phyloP scores from a whole-genome alignment of 2,113 vertebrate species.

The Psophia crepitans region DNA sequence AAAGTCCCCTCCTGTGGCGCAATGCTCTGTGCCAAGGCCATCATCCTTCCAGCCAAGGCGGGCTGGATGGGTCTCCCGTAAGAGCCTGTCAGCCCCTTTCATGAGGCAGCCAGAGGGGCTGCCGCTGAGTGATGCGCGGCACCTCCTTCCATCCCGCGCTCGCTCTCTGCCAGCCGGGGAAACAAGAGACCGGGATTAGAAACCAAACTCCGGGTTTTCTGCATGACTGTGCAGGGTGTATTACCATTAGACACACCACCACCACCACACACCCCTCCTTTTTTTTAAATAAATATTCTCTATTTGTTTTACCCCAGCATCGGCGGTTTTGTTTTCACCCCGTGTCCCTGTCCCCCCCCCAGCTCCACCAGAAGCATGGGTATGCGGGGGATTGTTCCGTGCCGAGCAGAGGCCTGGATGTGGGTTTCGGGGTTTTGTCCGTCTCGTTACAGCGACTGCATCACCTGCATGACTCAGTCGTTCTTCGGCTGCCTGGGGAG shows the following conservation, averaged over 20 bases:
- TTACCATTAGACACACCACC: not conserved
- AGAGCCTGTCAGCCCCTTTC: slow-evolving; percentile 67
- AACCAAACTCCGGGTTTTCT: slow-evolving; percentile 23
- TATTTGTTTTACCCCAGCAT: not conserved
- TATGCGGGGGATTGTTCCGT: not conserved
- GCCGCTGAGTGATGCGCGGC: slow-evolving; percentile 36
- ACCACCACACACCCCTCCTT: not conserved
- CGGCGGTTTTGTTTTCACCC: not conserved
- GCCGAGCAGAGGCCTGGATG: not conserved
- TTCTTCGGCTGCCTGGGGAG: slow-evolving; percentile 1
- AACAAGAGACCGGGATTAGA: slow-evolving; percentile 6
- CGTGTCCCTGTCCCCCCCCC: rapidly evolving
- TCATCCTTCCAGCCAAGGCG: slow-evolving; percentile 52
- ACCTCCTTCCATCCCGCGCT: not conserved
- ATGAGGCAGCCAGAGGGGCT: slow-evolving; percentile 59
- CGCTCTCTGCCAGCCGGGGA: slow-evolving; percentile 10
- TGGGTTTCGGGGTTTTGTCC: not conserved
- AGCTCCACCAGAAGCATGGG: not conserved
- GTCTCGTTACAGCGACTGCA: not conserved
- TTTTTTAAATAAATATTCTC: slow-evolving; percentile 16
- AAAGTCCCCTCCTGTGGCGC: slow-evolving; percentile 7
- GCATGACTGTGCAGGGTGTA: not conserved
- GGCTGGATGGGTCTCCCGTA: slow-evolving; percentile 36
- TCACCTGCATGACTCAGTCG: slow-evolving; percentile 41
- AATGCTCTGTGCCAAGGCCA: slow-evolving; percentile 31